Conservation (phyloP, 2,113 vertebrate species). For the Chionodraco myersi region DNA sequence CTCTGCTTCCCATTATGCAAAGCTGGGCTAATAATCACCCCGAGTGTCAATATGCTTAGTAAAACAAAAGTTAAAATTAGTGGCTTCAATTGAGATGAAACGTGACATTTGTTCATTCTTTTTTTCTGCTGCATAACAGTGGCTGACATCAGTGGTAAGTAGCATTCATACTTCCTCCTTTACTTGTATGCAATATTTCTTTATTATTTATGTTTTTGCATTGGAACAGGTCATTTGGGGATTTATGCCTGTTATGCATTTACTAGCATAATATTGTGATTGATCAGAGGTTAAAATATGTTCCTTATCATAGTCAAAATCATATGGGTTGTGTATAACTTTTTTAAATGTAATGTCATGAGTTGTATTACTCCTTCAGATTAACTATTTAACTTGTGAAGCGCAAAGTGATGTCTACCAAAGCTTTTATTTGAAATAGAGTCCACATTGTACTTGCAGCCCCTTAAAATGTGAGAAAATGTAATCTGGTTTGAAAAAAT, state of each 20-base stretch:
- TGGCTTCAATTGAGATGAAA: constrained; percentile 12
- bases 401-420: neutral
- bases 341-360: neutral
- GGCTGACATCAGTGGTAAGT: constrained; percentile 77
- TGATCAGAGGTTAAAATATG: neutral
- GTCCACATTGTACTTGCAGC: neutral
- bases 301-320: too few species aligned
- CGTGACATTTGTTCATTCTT: constrained; percentile 33
- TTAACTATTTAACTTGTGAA: constrained; percentile 4
- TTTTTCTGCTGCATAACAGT: constrained; percentile 68
- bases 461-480: neutral
- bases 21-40: constrained; percentile 26
- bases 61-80: constrained; percentile 7
- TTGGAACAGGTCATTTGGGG: neutral
- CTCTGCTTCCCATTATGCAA: constrained; percentile 49
- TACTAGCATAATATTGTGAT: neutral
- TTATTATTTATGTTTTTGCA: neutral
- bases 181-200: neutral
- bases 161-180: neutral
- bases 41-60: constrained; percentile 10
- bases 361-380: neutral
- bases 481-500: neutral
- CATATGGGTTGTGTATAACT: too few species aligned
- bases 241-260: neutral
- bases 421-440: neutral